Evolutionary conservation across 2,888 invertebrate genomes (phyloP).

Genomic region (Tolmerus cingulatus): DNA sequence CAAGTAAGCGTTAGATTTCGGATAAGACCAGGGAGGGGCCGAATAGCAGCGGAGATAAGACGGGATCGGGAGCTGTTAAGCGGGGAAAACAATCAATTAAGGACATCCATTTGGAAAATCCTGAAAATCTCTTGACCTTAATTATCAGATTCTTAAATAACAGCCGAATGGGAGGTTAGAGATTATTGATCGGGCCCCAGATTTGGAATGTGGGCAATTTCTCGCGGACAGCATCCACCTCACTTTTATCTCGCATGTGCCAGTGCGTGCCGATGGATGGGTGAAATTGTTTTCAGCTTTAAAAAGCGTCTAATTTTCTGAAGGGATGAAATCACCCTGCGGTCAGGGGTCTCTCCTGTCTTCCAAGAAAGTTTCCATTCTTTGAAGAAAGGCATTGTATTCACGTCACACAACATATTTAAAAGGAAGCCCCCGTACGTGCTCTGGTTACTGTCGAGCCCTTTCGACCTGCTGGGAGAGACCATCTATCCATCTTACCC

Average conservation of each 20-base stretch:
- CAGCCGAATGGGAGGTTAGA: neutral
- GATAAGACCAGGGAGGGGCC: neutral
- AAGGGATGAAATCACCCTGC: neutral
- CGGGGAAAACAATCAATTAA: conserved; percentile 31
- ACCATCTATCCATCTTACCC: conserved; percentile 26
- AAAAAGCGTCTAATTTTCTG: neutral
- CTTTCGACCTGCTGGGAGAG: conserved; percentile 10
- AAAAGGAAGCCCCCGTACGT: conserved; percentile 28
- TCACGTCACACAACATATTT: conserved; percentile 33
- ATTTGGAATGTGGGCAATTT: neutral
- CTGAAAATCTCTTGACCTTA: conserved; percentile 38
- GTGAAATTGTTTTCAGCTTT: neutral
- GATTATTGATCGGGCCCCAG: conserved; percentile 20
- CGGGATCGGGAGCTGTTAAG: neutral
- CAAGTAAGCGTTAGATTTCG: conserved; percentile 1
- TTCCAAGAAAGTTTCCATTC: neutral
- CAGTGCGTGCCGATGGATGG: neutral
- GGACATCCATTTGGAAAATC: conserved; percentile 37
- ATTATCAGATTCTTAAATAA: conserved; percentile 34
- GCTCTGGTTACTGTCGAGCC: neutral
- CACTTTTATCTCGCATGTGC: neutral
- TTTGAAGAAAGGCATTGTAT: neutral
- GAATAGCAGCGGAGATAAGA: conserved; percentile 1
- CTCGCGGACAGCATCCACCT: neutral
- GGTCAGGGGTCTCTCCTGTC: neutral